Evolutionary conservation across 2,113 vertebrate species (phyloP).

Genomic region (Castor canadensis): DNA sequence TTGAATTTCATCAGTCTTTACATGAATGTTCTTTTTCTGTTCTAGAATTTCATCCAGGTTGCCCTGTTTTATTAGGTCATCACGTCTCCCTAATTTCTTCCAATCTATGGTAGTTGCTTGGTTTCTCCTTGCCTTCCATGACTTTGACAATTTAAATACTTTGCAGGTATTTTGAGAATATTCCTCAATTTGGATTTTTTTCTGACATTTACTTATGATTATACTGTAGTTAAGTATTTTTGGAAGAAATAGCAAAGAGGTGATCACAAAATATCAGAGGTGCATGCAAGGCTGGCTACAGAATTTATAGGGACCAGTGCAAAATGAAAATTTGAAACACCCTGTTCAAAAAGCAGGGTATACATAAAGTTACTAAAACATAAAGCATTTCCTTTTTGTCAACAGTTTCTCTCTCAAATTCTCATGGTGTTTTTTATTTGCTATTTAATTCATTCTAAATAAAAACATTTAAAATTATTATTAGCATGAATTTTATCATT

Average conservation of each 20-base stretch:
- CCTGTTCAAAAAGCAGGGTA: background rate
- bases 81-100: background rate
- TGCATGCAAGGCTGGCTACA: background rate
- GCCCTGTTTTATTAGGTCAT: too few relatives aligned
- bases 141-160: background rate
- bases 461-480: conserved; percentile 6
- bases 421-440: background rate
- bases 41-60: background rate
- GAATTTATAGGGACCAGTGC: background rate
- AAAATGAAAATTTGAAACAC: background rate
- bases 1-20: background rate
- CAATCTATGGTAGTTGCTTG: background rate
- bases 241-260: background rate
- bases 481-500: background rate
- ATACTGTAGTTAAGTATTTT: background rate
- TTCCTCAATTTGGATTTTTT: background rate
- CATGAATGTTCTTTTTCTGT: background rate
- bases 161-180: background rate
- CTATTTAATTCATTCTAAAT: background rate
- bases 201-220: background rate
- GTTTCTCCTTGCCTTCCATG: background rate
- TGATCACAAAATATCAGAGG: background rate
- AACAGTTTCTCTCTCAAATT: conserved; percentile 12
- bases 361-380: background rate
- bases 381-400: background rate